These are phyloP conservation scores for Bombus affinis DNA, from an alignment of 1,140 invertebrate genomes.

Conservation along the genomic window DNA sequence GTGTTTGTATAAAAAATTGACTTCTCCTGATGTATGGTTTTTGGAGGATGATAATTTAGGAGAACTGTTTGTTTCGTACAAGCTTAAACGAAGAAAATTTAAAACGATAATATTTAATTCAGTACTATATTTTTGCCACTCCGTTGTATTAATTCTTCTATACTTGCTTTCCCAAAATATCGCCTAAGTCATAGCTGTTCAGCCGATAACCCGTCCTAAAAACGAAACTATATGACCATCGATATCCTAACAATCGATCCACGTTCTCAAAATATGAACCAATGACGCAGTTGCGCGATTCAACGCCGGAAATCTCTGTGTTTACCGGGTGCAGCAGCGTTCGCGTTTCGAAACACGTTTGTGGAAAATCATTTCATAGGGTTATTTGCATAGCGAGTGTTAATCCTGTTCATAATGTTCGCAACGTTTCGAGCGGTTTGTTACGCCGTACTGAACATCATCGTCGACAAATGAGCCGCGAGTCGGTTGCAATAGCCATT, in stretches of 20 bases:
- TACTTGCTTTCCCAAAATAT: neutral
- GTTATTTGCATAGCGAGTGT: slow-evolving; percentile 21
- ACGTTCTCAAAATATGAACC: neutral
- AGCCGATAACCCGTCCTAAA: too few relatives aligned
- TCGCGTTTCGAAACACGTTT: slow-evolving; percentile 30
- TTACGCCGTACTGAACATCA: neutral
- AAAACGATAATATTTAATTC: too few relatives aligned
- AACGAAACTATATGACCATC: neutral
- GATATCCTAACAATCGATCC: neutral
- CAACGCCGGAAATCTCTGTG: neutral
- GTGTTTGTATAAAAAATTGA: neutral
- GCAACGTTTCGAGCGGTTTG: neutral
- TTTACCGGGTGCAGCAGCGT: neutral
- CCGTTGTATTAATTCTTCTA: neutral
- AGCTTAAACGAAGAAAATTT: neutral
- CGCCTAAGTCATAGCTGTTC: neutral
- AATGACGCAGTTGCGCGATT: neutral
- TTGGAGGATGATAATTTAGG: neutral
- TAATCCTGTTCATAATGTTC: slow-evolving; percentile 34
- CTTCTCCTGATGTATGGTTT: too few relatives aligned
- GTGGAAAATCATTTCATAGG: slow-evolving; percentile 23
- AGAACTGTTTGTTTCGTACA: neutral
- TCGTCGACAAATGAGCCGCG: slow-evolving; percentile 25
- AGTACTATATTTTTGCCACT: too few relatives aligned
- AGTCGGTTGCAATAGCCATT: slow-evolving; percentile 13